These are phyloP conservation scores for Bombus terrestris DNA, from an alignment of 1,140 invertebrate genomes.

Conservation along the genomic window DNA sequence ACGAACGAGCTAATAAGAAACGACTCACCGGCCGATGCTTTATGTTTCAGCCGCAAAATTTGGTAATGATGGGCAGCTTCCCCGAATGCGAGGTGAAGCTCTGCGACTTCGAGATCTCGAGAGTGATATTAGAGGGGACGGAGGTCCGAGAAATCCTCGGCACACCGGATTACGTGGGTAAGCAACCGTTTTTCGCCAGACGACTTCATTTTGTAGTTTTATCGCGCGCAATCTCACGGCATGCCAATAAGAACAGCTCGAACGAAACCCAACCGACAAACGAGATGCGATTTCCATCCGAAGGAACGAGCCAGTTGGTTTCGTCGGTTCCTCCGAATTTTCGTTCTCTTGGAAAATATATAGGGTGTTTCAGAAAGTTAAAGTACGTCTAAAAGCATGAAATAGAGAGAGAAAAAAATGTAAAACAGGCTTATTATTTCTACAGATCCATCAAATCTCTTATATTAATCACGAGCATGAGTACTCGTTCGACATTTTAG, in stretches of 20 bases:
- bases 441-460: no score
- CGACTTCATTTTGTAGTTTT: slow-evolving; percentile 13
- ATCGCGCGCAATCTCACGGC: neutral
- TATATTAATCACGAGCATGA: no score
- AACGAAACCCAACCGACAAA: neutral
- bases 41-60: slow-evolving; percentile 87
- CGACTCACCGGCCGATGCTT: neutral
- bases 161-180: slow-evolving; percentile 91
- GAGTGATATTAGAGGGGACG: slow-evolving; percentile 86
- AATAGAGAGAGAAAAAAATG: no score
- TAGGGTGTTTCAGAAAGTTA: neutral
- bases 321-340: slow-evolving; percentile 1
- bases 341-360: slow-evolving; percentile 32
- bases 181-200: slow-evolving; percentile 70
- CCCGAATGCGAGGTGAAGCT: slow-evolving; percentile 89
- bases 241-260: neutral
- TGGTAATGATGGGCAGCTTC: slow-evolving; percentile 88
- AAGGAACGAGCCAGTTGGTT: neutral
- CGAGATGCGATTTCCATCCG: neutral
- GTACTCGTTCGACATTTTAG: no score
- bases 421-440: no score
- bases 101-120: slow-evolving; percentile 90
- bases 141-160: slow-evolving; percentile 90
- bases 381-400: neutral
- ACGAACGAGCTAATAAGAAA: neutral